A percentile compares a stretch with the other conserved stretches of the same genome.
Conservation (phyloP, 2,888 invertebrate species). For the Agonum fuliginosum region DNA sequence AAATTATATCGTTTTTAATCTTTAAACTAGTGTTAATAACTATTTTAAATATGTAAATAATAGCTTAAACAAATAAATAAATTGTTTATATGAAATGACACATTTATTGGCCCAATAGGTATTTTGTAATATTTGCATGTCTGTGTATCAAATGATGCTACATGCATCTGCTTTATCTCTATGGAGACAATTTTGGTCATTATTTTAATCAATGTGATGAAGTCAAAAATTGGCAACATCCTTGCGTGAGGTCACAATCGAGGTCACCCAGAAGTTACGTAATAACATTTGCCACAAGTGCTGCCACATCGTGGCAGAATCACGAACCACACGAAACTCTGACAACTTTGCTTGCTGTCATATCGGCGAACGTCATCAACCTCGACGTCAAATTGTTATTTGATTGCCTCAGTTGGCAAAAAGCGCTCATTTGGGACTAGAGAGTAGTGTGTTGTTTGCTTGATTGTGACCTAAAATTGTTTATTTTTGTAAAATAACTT, state of each 20-base stretch:
- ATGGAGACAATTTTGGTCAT: not conserved
- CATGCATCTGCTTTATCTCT: not conserved
- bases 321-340: not conserved
- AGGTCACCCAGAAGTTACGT: conserved; percentile 26
- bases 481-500: not conserved
- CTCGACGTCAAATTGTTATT: conserved; percentile 20
- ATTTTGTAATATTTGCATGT: not conserved
- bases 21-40: not conserved
- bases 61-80: not conserved
- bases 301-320: conserved; percentile 24
- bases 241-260: conserved; percentile 38
- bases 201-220: not conserved
- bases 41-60: conserved; percentile 11
- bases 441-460: conserved; percentile 16
- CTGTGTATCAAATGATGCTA: not conserved
- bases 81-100: no score
- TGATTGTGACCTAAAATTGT: conserved; percentile 32
- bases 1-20: not conserved
- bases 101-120: no score
- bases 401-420: conserved; percentile 15
- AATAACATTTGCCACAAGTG: conserved; percentile 21
- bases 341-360: conserved; percentile 17
- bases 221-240: conserved; percentile 41
- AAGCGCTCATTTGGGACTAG: conserved; percentile 11
- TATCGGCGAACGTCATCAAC: conserved; percentile 43